Conservation (phyloP, 1,140 invertebrate genomes). For the Argopecten irradians region DNA sequence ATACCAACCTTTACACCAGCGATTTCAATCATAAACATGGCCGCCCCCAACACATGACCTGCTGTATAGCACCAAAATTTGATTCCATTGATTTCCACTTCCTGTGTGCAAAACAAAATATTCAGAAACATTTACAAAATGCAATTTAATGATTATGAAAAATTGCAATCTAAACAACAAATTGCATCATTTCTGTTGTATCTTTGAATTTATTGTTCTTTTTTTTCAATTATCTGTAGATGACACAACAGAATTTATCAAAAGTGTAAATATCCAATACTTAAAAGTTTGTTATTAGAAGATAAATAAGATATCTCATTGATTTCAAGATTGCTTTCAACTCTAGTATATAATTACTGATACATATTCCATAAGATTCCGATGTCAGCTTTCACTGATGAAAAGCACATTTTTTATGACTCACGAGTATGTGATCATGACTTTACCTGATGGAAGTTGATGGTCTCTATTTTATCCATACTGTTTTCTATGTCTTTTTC, state of each 20-base stretch:
- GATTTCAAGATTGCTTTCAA: no score
- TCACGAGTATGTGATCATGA: no score
- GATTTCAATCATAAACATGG: slow-evolving; percentile 99
- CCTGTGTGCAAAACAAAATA: slow-evolving; percentile 64
- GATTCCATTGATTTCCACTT: slow-evolving; percentile 97
- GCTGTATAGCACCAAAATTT: slow-evolving; percentile 98
- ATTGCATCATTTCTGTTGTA: no score
- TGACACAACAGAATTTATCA: neutral
- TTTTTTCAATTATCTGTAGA: neutral
- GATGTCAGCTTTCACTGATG: no score
- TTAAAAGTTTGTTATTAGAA: no score
- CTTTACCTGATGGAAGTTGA: slow-evolving; percentile 95
- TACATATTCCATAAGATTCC: no score
- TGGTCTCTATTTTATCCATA: slow-evolving; percentile 99
- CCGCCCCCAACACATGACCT: slow-evolving; percentile 98
- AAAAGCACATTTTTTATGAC: no score
- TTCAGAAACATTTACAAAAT: neutral
- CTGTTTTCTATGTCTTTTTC: slow-evolving; percentile 97
- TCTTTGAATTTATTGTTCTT: neutral
- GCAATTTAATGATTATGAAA: no score
- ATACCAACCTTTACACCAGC: slow-evolving; percentile 91
- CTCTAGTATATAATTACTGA: no score
- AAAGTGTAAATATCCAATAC: no score
- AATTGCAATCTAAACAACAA: no score
- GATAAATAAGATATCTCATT: no score